phyloP scores from a whole-genome alignment of 2,888 invertebrate genomes.

The Andricus curvator region DNA sequence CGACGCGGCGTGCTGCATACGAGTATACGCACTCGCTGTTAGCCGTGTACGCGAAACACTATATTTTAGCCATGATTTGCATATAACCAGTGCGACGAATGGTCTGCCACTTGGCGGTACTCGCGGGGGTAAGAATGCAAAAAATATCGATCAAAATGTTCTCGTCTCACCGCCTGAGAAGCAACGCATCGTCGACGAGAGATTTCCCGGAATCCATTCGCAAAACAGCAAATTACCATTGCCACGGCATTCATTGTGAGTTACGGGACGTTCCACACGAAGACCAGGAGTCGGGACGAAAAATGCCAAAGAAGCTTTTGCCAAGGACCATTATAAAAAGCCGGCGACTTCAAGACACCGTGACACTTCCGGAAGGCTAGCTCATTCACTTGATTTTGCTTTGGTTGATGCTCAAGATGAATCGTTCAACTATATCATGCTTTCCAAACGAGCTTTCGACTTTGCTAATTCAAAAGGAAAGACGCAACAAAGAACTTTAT shows the following conservation, averaged over 20 bases:
- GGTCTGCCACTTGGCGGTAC: conserved; percentile 34
- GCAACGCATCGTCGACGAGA: conserved; percentile 48
- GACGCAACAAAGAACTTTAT: neutral
- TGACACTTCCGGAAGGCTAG: conserved; percentile 27
- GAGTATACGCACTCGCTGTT: conserved; percentile 1
- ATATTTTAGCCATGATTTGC: conserved; percentile 55
- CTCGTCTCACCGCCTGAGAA: conserved; percentile 51
- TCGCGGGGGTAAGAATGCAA: conserved; percentile 46
- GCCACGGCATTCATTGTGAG: conserved; percentile 43
- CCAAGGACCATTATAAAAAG: conserved; percentile 42
- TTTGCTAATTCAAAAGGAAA: neutral
- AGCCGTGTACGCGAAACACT: conserved; percentile 44
- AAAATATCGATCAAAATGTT: conserved; percentile 57
- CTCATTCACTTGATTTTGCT: neutral
- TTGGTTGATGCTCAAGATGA: conserved; percentile 4
- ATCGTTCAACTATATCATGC: neutral
- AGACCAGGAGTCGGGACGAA: conserved; percentile 24
- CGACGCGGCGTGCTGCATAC: neutral
- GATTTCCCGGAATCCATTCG: conserved; percentile 61
- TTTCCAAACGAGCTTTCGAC: conserved; percentile 10
- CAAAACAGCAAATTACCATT: conserved; percentile 61
- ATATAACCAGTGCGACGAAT: conserved; percentile 58
- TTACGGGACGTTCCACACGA: conserved; percentile 48
- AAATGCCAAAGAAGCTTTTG: conserved; percentile 43
- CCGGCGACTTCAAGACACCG: conserved; percentile 12